phyloP scores from a whole-genome alignment of 2,113 vertebrate species.

The Rhineura floridana region DNA sequence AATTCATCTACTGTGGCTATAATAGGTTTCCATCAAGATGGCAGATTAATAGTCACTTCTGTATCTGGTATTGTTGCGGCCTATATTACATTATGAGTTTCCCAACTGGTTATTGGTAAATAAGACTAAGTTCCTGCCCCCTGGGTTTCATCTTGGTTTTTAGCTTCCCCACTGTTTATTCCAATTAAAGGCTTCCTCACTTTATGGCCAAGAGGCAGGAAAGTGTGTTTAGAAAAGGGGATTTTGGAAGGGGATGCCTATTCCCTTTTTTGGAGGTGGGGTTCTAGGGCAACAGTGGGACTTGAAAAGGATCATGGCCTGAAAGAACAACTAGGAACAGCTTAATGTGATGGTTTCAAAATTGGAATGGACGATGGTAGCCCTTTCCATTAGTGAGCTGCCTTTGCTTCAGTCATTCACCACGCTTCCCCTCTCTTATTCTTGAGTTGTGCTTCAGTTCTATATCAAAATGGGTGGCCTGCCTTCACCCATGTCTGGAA shows the following conservation, averaged over 20 bases:
- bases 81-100: no score
- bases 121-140: no score
- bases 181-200: neutral
- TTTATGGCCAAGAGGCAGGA: neutral
- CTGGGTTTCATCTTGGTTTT: neutral
- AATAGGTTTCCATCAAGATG: no score
- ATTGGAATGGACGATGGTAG: neutral
- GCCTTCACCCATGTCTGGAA: neutral
- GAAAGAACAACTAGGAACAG: neutral
- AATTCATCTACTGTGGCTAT: no score
- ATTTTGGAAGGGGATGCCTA: neutral
- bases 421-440: neutral
- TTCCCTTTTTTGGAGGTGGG: no score
- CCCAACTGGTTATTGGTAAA: no score
- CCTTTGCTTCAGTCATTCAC: neutral
- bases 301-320: neutral
- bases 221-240: no score
- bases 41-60: no score
- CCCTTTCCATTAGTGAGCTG: neutral
- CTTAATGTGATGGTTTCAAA: neutral
- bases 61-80: neutral
- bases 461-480: neutral
- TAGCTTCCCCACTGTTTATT: neutral
- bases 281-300: neutral
- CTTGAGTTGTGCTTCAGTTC: neutral